Conservation (phyloP, 1,140 invertebrate species). For the Solenopsis invicta region DNA sequence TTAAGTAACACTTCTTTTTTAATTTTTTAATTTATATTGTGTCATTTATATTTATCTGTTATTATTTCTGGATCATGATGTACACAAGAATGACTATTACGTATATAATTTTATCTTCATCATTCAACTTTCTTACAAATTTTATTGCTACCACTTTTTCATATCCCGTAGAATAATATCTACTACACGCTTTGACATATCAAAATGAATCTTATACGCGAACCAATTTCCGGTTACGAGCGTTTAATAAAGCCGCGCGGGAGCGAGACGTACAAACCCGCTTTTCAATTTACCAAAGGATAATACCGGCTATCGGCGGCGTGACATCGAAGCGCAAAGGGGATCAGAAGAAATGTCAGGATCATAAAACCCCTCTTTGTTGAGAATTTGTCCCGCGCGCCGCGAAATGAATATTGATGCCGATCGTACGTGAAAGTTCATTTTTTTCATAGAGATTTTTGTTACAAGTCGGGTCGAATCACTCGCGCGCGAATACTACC, state of each 20-base stretch:
- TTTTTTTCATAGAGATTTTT: conserved; percentile 19
- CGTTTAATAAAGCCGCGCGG: conserved; percentile 21
- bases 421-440: conserved; percentile 27
- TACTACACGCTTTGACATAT: background rate
- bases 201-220: background rate
- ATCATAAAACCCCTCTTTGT: conserved; percentile 25
- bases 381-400: conserved; percentile 26
- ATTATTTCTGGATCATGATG: background rate
- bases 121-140: background rate
- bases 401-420: conserved; percentile 49
- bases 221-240: background rate
- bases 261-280: background rate
- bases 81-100: background rate
- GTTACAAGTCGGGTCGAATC: conserved; percentile 34
- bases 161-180: background rate
- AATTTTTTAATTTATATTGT: background rate
- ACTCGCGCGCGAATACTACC: background rate
- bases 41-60: background rate
- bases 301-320: conserved; percentile 12
- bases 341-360: background rate
- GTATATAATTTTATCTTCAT: background rate
- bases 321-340: conserved; percentile 9
- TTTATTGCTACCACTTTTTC: background rate
- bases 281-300: conserved; percentile 33
- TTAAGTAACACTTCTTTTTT: too few species aligned